Base-by-base conservation (phyloP, 2,888 invertebrate genomes). In the Cosmia pyralina region DNA sequence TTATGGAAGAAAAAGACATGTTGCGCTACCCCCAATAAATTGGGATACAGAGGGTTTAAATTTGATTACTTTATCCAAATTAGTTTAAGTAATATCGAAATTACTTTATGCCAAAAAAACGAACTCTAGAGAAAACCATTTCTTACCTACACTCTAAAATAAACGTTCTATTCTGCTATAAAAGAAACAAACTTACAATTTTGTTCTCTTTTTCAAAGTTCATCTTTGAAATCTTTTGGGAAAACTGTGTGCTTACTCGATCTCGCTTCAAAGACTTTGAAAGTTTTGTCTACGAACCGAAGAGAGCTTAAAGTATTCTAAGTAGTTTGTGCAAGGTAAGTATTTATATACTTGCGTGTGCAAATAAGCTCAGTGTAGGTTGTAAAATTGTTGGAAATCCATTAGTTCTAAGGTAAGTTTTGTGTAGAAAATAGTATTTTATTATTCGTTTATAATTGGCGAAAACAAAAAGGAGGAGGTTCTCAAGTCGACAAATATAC, bases 201-300 rank as follows among this genome's bases (percentile, higher is more conserved):
- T 85, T 69, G 79, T 77, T 80, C 71, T 69, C 62, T 72, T 62
- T 71, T 75, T 70, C 72, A 74, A 85, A 85, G 78, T 84, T 77
- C 72, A 84, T 74, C 72, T 82, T 79, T 65, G 69, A 83, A 87
- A 82, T 88, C 84, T 85, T 84, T 82, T 79, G 85, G 80, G 84
- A 83, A 79, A 85, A 82, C 79, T 80, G 80, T 83, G 79, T 73
- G 72, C 81, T 68, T 79, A 82, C 79, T 80, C 76, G 74, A 79
- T 86, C 75, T 76, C 72, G 72, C 69, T 82, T 83, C 76, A 79
- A 74, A 79, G 71, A 83, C 82, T 67, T 73, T 69, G 57, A 74
- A 77, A 83, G 75, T 85, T 83, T 78, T 79, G 73, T 84, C 76
- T 79, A 41, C 75, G 84, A 77, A 75, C 82, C 75, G 67, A 78